Conservation (phyloP, 1,140 invertebrate species). For the Drosophila tristis region DNA sequence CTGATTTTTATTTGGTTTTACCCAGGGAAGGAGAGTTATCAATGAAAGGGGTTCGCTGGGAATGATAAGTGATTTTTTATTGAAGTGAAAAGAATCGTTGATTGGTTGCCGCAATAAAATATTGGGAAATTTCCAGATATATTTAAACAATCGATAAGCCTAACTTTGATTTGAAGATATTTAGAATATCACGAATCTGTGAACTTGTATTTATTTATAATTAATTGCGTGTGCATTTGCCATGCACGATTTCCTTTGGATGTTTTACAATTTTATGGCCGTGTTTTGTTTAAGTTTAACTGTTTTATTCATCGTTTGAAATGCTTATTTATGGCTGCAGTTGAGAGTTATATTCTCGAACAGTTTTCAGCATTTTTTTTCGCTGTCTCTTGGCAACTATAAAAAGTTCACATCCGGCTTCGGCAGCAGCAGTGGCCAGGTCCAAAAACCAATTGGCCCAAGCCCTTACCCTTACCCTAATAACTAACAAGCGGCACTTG, state of each 20-base stretch:
- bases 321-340: constrained; percentile 48
- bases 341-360: constrained; percentile 21
- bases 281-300: neutral
- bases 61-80: no score
- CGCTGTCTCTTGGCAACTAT: constrained; percentile 30
- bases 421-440: constrained; percentile 22
- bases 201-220: neutral
- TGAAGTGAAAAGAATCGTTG: no score
- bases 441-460: constrained; percentile 56
- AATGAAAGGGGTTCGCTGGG: neutral
- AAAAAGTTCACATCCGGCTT: constrained; percentile 50
- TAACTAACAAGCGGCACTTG: constrained; percentile 79
- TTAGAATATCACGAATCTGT: no score
- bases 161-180: no score
- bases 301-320: constrained; percentile 20
- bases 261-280: neutral
- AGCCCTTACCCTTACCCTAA: constrained; percentile 68
- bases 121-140: no score
- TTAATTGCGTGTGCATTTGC: constrained; percentile 11
- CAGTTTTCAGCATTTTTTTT: constrained; percentile 22
- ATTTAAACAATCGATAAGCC: no score
- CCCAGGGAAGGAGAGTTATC: no score
- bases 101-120: no score
- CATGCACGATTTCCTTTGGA: neutral
- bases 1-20: neutral